Percentiles rank a stretch among this genome's conserved stretches.
Evolutionary conservation across 1,140 invertebrate species (phyloP).

Genomic region (Drosophila jambulina): DNA sequence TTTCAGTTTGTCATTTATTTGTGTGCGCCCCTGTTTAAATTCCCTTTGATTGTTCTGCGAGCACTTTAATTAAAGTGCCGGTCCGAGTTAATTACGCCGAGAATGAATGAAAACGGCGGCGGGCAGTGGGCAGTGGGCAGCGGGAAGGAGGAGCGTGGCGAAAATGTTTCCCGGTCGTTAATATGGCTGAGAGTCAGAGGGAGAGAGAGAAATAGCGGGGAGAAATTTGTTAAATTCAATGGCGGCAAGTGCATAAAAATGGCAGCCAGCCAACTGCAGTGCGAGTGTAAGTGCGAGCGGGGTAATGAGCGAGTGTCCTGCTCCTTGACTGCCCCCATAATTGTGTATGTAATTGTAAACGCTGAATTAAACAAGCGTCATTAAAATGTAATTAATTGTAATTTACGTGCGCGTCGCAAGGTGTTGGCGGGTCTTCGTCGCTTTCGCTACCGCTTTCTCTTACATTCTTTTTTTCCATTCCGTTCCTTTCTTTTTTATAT

Average conservation of each 20-base stretch:
- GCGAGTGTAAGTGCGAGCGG: conserved; percentile 19
- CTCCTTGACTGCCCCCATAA: conserved; percentile 57
- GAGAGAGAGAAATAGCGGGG: conserved; percentile 21
- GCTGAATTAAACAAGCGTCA: conserved; percentile 84
- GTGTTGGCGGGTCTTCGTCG: conserved; percentile 49
- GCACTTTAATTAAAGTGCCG: conserved; percentile 58
- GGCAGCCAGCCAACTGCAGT: conserved; percentile 52
- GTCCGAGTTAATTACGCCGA: conserved; percentile 68
- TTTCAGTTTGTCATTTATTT: conserved; percentile 63
- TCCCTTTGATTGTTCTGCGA: conserved; percentile 63
- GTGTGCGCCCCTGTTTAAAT: conserved; percentile 53
- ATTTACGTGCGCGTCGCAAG: conserved; percentile 78
- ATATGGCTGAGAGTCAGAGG: conserved; percentile 49
- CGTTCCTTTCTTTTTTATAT: background rate
- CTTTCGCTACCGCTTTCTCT: conserved; percentile 10
- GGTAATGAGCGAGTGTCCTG: conserved; percentile 67
- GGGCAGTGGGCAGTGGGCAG: background rate
- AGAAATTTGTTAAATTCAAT: conserved; percentile 78
- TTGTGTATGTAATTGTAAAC: conserved; percentile 84
- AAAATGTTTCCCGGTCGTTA: conserved; percentile 62
- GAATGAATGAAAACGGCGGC: conserved; percentile 34
- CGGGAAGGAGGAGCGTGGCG: background rate
- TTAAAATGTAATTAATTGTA: conserved; percentile 85
- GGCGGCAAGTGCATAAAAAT: conserved; percentile 73
- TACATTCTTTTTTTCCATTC: conserved; percentile 7